Conservation (phyloP, 2,888 invertebrate genomes). For the Amiota mariae region DNA sequence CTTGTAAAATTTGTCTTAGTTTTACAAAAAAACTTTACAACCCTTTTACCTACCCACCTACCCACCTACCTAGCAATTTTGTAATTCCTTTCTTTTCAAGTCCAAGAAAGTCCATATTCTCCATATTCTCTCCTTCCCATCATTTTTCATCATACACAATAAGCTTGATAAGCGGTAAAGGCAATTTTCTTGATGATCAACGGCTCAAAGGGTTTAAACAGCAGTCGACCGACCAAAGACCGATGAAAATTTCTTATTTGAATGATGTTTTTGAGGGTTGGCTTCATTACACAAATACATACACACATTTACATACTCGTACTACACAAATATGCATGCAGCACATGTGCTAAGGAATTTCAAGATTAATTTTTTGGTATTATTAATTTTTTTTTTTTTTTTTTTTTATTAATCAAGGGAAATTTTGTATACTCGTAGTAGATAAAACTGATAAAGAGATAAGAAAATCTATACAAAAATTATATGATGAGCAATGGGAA, state of each 20-base stretch:
- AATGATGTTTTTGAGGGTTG: too few relatives aligned
- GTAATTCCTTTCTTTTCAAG: conserved; percentile 57
- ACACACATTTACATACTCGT: conserved; percentile 15
- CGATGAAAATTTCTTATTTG: too few relatives aligned
- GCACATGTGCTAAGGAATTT: conserved; percentile 47
- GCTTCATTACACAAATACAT: background rate
- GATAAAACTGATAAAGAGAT: too few relatives aligned
- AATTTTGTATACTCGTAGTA: background rate
- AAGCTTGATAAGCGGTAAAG: conserved; percentile 1
- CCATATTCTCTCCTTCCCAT: background rate
- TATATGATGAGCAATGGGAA: too few relatives aligned
- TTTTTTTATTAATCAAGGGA: background rate
- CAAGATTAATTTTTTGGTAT: conserved; percentile 51
- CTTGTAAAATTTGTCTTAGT: conserved; percentile 56
- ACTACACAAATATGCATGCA: background rate
- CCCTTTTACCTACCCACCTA: conserved; percentile 12
- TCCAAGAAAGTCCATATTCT: background rate
- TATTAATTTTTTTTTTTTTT: too few relatives aligned
- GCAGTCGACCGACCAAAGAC: too few relatives aligned
- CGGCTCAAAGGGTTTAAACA: too few relatives aligned
- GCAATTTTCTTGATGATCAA: background rate
- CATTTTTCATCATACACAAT: background rate
- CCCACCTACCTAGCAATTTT: background rate
- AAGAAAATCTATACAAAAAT: too few relatives aligned
- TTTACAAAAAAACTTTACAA: background rate